These are phyloP conservation scores for Eurosta solidaginis DNA, from an alignment of 1,140 invertebrate species.

Conservation along the genomic window DNA sequence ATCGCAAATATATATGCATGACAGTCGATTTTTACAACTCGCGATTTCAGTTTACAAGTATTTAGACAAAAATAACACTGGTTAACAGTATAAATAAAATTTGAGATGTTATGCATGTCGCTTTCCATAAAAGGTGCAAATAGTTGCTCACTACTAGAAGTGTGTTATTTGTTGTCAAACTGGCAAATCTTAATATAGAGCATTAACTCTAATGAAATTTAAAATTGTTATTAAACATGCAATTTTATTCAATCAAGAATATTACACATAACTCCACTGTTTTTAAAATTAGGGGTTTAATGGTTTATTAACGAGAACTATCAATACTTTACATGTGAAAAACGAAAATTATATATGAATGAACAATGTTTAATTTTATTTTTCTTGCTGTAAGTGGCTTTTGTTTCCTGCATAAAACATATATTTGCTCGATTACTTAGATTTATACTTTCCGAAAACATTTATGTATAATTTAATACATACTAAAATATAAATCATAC, in stretches of 20 bases:
- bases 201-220: not conserved
- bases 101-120: too few relatives aligned
- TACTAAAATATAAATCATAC: not conserved
- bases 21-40: too few relatives aligned
- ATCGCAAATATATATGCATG: too few relatives aligned
- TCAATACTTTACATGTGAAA: too few relatives aligned
- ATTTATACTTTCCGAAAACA: not conserved
- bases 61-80: too few relatives aligned
- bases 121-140: too few relatives aligned
- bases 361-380: not conserved
- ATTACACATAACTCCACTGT: not conserved
- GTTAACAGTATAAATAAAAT: too few relatives aligned
- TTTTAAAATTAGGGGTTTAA: not conserved
- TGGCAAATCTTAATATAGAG: not conserved
- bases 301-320: not conserved
- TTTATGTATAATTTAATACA: not conserved
- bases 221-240: not conserved
- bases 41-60: too few relatives aligned
- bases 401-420: too few relatives aligned
- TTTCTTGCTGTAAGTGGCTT: slow-evolving; percentile 3
- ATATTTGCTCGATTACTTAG: not conserved
- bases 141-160: too few relatives aligned
- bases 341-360: not conserved
- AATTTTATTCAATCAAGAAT: not conserved
- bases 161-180: too few relatives aligned